A percentile compares a stretch with the other conserved stretches of the same genome.
Conservation (phyloP, 1,140 invertebrate genomes). For the Drosophila sp. region DNA sequence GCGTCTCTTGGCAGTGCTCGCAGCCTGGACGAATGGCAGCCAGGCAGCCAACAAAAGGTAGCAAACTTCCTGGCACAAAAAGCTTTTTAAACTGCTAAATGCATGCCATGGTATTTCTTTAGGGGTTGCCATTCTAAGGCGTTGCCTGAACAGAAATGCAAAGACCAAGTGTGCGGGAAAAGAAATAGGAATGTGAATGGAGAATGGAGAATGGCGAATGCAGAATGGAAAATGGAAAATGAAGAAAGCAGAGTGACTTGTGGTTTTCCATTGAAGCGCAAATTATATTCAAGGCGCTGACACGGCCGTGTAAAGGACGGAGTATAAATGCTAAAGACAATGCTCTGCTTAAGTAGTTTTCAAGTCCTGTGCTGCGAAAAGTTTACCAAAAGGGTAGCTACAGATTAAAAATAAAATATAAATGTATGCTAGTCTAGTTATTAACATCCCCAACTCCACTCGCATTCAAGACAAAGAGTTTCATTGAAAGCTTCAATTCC, state of each 20-base stretch:
- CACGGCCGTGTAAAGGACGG: slow-evolving; percentile 55
- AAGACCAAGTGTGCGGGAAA: background rate
- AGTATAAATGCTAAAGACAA: slow-evolving; percentile 10
- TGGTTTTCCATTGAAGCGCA: slow-evolving; percentile 61
- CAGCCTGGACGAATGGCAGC: slow-evolving; percentile 5
- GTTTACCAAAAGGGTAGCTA: background rate
- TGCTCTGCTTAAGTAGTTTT: slow-evolving; percentile 28
- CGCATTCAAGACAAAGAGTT: too few species aligned
- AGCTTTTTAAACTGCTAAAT: slow-evolving; percentile 68
- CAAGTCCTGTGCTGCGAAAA: background rate
- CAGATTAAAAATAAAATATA: too few species aligned
- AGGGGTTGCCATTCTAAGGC: slow-evolving; percentile 33
- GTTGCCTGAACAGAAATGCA: background rate
- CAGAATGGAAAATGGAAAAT: too few species aligned
- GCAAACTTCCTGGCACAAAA: slow-evolving; percentile 72
- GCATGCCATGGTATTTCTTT: slow-evolving; percentile 64
- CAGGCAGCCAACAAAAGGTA: slow-evolving; percentile 69
- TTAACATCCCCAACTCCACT: too few species aligned
- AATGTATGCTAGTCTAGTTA: too few species aligned
- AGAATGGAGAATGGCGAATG: too few species aligned
- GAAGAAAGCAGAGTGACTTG: slow-evolving; percentile 4
- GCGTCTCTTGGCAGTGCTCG: background rate
- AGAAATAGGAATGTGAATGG: background rate
- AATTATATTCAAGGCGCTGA: slow-evolving; percentile 69
- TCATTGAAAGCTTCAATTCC: too few species aligned